Percentiles rank a stretch among this genome's conserved stretches.
Evolutionary conservation across 2,113 vertebrate species (phyloP).

Genomic region (Galemys pyrenaicus): DNA sequence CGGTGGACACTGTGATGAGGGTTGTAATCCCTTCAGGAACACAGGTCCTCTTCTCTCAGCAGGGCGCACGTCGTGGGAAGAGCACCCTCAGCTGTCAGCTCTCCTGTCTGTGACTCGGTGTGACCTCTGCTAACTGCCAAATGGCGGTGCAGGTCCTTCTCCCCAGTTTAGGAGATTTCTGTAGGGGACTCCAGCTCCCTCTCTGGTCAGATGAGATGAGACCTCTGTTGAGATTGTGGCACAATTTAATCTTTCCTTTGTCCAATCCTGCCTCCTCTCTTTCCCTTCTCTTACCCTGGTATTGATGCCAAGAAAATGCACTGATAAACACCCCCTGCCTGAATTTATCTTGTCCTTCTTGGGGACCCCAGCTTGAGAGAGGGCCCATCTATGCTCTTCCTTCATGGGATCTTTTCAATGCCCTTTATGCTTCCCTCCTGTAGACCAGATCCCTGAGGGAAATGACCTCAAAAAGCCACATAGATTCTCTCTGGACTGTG

Average conservation of each 20-base stretch:
- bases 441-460: not conserved
- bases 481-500: not conserved
- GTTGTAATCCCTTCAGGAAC: rapidly evolving
- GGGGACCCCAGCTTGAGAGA: not conserved
- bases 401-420: not conserved
- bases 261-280: not conserved
- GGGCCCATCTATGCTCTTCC: not conserved
- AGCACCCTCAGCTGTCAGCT: rapidly evolving
- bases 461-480: not conserved
- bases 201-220: not conserved
- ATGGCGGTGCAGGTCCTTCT: not conserved
- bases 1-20: not conserved
- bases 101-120: too few species aligned
- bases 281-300: not conserved
- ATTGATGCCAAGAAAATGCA: not conserved
- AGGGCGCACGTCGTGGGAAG: not conserved
- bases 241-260: not conserved
- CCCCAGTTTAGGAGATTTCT: not conserved
- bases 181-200: rapidly evolving
- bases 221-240: not conserved
- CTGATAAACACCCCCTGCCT: not conserved
- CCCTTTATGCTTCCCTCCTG: not conserved
- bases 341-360: not conserved
- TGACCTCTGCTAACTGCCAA: not conserved
- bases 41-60: not conserved